A percentile compares a stretch with the other conserved stretches of the same genome.
Evolutionary conservation across 2,797 vertebrate genomes (phyloP).

Genomic region (Hoplostethus atlanticus): DNA sequence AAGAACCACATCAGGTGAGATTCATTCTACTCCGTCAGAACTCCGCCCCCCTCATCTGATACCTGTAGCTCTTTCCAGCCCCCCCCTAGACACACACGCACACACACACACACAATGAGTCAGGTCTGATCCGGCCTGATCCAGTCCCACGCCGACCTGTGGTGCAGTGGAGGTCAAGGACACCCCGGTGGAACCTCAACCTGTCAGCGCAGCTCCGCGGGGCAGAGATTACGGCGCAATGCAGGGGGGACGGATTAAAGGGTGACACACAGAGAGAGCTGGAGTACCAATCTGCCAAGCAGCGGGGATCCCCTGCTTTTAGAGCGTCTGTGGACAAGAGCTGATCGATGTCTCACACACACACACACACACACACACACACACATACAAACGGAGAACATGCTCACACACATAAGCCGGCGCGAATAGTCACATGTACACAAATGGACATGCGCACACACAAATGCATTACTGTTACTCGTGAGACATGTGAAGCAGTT

Average conservation of each 20-base stretch:
- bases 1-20: not conserved
- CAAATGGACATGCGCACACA: slow-evolving; percentile 23
- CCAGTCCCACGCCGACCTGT: slow-evolving; percentile 59
- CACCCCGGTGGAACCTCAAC: slow-evolving; percentile 67
- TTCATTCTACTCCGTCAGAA: too few species aligned
- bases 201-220: slow-evolving; percentile 65
- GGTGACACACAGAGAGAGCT: slow-evolving; percentile 65
- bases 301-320: slow-evolving; percentile 38
- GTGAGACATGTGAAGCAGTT: slow-evolving; percentile 36
- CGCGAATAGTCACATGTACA: slow-evolving; percentile 14
- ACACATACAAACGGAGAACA: not conserved
- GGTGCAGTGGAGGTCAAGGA: slow-evolving; percentile 68
- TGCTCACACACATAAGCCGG: slow-evolving; percentile 3
- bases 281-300: slow-evolving; percentile 73
- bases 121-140: slow-evolving; percentile 69
- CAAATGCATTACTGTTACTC: slow-evolving; percentile 16
- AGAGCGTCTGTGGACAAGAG: slow-evolving; percentile 28
- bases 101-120: slow-evolving; percentile 30
- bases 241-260: slow-evolving; percentile 68
- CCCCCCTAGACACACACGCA: slow-evolving; percentile 8
- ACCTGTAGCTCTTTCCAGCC: slow-evolving; percentile 49
- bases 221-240: slow-evolving; percentile 69
- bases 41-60: slow-evolving; percentile 20
- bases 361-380: not conserved
- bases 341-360: slow-evolving; percentile 37